phyloP scores from a whole-genome alignment of 2,797 vertebrate genomes.

The Ibycter americanus region DNA sequence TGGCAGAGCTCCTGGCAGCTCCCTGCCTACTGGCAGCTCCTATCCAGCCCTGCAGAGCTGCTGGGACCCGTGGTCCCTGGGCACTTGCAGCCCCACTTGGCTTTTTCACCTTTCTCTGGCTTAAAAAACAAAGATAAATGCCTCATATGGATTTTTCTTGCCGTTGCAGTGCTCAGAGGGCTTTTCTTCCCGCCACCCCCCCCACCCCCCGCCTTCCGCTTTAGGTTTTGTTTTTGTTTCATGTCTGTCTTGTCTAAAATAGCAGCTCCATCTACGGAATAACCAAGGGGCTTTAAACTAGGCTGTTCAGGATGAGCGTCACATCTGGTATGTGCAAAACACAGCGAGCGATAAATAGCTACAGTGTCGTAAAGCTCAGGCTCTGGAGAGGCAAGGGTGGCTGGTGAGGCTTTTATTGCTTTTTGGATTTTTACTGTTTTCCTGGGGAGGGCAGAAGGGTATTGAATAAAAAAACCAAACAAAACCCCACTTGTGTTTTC shows the following conservation, averaged over 20 bases:
- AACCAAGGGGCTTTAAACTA: slow-evolving; percentile 14
- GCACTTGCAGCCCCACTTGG: neutral
- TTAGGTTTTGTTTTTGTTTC: slow-evolving; percentile 7
- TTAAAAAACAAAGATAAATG: neutral
- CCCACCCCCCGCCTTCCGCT: neutral
- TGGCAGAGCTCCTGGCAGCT: neutral
- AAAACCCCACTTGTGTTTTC: neutral
- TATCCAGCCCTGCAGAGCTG: neutral
- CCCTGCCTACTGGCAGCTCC: neutral
- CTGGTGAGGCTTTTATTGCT: neutral
- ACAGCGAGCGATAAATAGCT: neutral
- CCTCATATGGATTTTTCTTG: neutral
- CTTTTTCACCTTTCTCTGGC: neutral
- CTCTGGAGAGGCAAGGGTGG: neutral
- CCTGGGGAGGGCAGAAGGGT: neutral
- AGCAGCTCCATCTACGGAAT: slow-evolving; percentile 32
- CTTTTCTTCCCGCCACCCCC: neutral
- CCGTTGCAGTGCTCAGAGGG: neutral
- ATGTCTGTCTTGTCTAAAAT: slow-evolving; percentile 15
- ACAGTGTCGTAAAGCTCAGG: neutral
- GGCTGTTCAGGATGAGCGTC: slow-evolving; percentile 9
- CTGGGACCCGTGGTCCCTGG: neutral
- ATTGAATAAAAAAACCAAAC: fast-evolving
- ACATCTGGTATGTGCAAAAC: slow-evolving; percentile 54
- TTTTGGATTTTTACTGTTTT: neutral